A percentile compares a stretch with the other conserved stretches of the same genome.
Evolutionary conservation across 2,888 invertebrate species (phyloP).

Genomic region (Melieria crassipennis): DNA sequence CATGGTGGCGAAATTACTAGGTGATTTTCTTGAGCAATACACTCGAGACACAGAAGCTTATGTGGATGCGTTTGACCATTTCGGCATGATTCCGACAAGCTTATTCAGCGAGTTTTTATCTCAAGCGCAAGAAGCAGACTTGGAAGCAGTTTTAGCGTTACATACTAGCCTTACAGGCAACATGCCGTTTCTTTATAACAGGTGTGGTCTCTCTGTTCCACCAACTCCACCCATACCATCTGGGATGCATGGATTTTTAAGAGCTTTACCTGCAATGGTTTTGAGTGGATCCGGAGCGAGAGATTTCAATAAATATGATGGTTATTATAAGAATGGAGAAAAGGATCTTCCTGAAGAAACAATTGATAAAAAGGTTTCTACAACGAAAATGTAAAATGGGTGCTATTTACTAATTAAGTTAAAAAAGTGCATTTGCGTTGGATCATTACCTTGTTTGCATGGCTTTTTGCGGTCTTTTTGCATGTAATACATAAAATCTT

Average conservation of each 20-base stretch:
- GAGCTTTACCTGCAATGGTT: constrained; percentile 64
- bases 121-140: constrained; percentile 67
- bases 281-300: constrained; percentile 48
- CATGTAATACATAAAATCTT: no score
- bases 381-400: no score
- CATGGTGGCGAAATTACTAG: constrained; percentile 81
- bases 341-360: constrained; percentile 37
- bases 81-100: constrained; percentile 68
- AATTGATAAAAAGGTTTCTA: no score
- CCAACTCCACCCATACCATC: constrained; percentile 64
- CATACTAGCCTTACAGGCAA: constrained; percentile 64
- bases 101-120: constrained; percentile 72
- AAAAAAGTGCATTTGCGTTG: no score
- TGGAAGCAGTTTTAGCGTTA: constrained; percentile 61
- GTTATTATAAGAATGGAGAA: constrained; percentile 50
- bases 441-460: no score
- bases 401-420: no score
- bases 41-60: constrained; percentile 84
- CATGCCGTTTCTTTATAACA: constrained; percentile 64
- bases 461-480: no score
- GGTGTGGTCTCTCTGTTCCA: constrained; percentile 60
- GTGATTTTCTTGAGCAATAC: constrained; percentile 85
- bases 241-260: constrained; percentile 63
- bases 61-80: constrained; percentile 75
- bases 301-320: constrained; percentile 56